A percentile compares a stretch with the other conserved stretches of the same genome.
These are phyloP conservation scores for Rhabdomys pumilio DNA, from an alignment of 2,797 vertebrate species.

Conservation along the genomic window DNA sequence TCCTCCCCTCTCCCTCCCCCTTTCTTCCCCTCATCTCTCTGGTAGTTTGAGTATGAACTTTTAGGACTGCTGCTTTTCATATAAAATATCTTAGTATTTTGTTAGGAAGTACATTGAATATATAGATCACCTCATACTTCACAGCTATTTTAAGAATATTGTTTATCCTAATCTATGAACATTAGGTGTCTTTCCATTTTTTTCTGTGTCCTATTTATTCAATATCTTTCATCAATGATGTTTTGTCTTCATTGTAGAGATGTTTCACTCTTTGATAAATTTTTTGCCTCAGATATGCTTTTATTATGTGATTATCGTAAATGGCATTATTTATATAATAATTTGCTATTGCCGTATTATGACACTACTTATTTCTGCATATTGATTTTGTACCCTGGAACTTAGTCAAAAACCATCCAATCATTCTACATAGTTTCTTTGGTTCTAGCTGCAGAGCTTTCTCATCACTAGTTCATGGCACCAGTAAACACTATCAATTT, in stretches of 20 bases:
- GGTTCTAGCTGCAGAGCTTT: not conserved
- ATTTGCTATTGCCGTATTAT: not conserved
- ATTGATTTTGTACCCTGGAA: not conserved
- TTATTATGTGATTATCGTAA: not conserved
- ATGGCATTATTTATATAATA: not conserved
- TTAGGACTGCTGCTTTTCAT: not conserved
- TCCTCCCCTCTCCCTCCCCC: too few relatives aligned
- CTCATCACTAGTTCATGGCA: not conserved
- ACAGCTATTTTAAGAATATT: not conserved
- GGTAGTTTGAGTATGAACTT: not conserved
- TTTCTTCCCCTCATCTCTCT: not conserved
- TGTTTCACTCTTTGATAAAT: not conserved
- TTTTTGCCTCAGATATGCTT: not conserved
- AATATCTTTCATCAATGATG: not conserved
- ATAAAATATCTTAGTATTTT: not conserved
- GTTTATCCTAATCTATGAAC: not conserved
- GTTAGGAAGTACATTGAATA: not conserved
- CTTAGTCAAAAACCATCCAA: not conserved
- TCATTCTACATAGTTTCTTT: not conserved
- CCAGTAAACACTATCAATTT: not conserved
- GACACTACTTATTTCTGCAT: not conserved
- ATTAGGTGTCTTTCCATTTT: not conserved
- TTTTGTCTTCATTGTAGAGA: not conserved
- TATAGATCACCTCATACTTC: not conserved
- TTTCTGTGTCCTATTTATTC: not conserved